phyloP scores from a whole-genome alignment of 2,797 vertebrate genomes.

The Columba guinea region DNA sequence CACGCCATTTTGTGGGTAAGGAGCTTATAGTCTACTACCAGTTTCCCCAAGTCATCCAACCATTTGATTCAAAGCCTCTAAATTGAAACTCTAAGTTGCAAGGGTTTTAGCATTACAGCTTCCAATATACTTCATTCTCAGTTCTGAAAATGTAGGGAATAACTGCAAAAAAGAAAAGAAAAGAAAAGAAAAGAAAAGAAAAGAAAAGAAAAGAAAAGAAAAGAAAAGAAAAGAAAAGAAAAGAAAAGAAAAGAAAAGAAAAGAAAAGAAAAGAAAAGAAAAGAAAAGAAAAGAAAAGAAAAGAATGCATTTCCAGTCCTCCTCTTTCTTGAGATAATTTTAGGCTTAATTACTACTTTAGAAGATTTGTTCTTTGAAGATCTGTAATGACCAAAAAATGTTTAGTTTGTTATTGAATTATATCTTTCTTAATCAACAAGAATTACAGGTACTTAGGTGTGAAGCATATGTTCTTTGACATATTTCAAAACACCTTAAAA shows the following conservation, averaged over 20 bases:
- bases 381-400: background rate
- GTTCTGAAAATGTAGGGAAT: background rate
- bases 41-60: background rate
- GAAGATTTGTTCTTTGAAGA: background rate
- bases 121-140: background rate
- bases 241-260: too few relatives aligned
- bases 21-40: background rate
- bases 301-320: background rate
- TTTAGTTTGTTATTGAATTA: background rate
- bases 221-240: too few relatives aligned
- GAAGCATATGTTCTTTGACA: background rate
- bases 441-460: background rate
- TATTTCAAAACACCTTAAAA: background rate
- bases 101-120: background rate
- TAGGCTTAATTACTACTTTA: background rate
- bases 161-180: background rate
- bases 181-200: too few relatives aligned
- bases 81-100: background rate
- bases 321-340: background rate
- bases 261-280: too few relatives aligned
- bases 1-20: rapidly evolving
- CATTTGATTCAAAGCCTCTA: background rate
- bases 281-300: too few relatives aligned
- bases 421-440: background rate
- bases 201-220: too few relatives aligned